Evolutionary conservation across 2,888 invertebrate species (phyloP).

Genomic region (Thera britannica): DNA sequence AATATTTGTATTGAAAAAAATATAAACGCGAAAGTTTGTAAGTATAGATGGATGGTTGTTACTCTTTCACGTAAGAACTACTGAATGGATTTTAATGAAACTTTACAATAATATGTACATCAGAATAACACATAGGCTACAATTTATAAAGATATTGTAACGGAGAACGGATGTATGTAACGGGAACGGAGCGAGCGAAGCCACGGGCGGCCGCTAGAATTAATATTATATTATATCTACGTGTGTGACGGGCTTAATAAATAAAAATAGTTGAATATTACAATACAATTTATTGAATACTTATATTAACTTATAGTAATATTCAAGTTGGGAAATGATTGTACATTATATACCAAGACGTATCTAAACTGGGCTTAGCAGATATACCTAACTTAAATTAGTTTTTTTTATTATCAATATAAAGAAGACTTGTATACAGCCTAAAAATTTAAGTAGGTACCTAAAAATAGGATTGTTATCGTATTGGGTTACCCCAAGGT

Average conservation of each 20-base stretch:
- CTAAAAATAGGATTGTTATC: constrained; percentile 19
- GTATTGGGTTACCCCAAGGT: constrained; percentile 10
- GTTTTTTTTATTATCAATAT: constrained; percentile 5
- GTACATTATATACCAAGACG: constrained; percentile 20
- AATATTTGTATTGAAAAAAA: too few species aligned
- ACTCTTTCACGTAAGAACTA: too few species aligned
- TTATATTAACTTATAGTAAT: constrained; percentile 23
- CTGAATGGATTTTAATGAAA: too few species aligned
- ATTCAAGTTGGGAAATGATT: constrained; percentile 23
- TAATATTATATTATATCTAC: too few species aligned
- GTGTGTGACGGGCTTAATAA: background rate
- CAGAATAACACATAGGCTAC: too few species aligned
- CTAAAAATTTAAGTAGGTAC: constrained; percentile 17
- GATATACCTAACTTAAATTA: constrained; percentile 9
- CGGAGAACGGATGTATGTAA: too few species aligned
- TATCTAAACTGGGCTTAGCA: background rate
- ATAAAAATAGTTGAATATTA: constrained; percentile 7
- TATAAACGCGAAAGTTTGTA: too few species aligned
- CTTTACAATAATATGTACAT: too few species aligned
- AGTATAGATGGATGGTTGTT: too few species aligned
- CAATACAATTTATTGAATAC: constrained; percentile 24
- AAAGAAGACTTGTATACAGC: constrained; percentile 14
- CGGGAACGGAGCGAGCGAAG: too few species aligned
- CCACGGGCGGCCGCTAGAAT: too few species aligned
- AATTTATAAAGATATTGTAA: too few species aligned